These are phyloP conservation scores for Hylyphantes graminicola DNA, from an alignment of 1,140 invertebrate genomes.

Conservation along the genomic window DNA sequence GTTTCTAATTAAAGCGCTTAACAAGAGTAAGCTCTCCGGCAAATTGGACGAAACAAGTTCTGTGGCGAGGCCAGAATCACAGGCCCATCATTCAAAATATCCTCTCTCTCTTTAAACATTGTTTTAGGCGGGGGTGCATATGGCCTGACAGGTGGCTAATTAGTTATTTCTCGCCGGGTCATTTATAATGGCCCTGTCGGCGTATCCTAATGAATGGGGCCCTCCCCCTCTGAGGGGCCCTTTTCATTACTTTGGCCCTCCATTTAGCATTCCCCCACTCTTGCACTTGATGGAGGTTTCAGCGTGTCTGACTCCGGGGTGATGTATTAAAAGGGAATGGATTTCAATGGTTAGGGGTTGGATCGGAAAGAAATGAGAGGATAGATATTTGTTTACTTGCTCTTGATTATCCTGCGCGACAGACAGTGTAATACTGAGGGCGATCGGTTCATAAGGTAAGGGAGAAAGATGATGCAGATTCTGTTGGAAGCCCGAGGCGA, in stretches of 20 bases:
- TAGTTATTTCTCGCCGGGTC: slow-evolving; percentile 61
- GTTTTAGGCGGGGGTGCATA: slow-evolving; percentile 49
- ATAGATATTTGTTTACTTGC: too few species aligned
- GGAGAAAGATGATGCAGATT: too few species aligned
- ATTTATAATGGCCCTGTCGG: slow-evolving; percentile 60
- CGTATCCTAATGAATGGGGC: slow-evolving; percentile 60
- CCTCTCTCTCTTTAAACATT: slow-evolving; percentile 36
- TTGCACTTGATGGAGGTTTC: slow-evolving; percentile 42
- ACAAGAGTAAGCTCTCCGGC: slow-evolving; percentile 56
- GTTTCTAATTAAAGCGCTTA: slow-evolving; percentile 59
- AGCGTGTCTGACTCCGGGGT: slow-evolving; percentile 48
- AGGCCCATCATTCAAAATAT: slow-evolving; percentile 51
- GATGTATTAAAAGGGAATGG: slow-evolving; percentile 56
- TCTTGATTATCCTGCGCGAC: too few species aligned
- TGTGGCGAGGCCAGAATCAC: slow-evolving; percentile 24
- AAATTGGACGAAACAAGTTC: slow-evolving; percentile 60
- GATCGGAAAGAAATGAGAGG: not conserved
- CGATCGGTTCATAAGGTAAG: too few species aligned
- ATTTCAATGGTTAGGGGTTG: slow-evolving; percentile 35
- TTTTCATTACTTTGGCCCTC: slow-evolving; percentile 60
- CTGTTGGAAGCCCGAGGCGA: too few species aligned
- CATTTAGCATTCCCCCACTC: slow-evolving; percentile 58
- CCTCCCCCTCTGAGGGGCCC: slow-evolving; percentile 54
- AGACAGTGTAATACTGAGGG: too few species aligned
- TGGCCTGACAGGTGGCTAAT: slow-evolving; percentile 59